Evolutionary conservation across 2,888 invertebrate genomes (phyloP).

Genomic region (Dusona sp.): DNA sequence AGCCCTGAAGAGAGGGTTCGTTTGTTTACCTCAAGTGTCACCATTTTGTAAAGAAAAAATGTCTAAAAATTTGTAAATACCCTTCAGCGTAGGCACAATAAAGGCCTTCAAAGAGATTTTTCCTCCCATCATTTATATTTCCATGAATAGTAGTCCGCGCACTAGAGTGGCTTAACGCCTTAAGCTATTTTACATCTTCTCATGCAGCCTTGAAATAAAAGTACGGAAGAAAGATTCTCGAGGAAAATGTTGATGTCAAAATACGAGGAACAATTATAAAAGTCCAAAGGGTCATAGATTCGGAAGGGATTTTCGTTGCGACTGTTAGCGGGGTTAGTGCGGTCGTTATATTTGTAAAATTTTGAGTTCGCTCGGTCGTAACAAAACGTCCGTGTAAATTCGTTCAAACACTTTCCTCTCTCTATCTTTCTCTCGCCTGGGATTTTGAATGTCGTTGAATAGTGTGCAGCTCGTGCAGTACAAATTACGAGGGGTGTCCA

Average conservation of each 20-base stretch:
- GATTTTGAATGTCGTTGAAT: conserved; percentile 41
- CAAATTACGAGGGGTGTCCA: neutral
- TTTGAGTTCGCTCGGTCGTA: conserved; percentile 69
- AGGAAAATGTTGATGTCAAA: neutral
- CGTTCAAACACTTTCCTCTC: conserved; percentile 56
- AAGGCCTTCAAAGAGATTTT: too few species aligned
- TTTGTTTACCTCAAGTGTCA: too few species aligned
- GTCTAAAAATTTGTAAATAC: too few species aligned
- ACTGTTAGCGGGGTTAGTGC: neutral
- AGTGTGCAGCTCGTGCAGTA: conserved; percentile 2
- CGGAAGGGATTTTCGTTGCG: neutral
- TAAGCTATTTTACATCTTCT: too few species aligned
- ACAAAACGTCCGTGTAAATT: conserved; percentile 73
- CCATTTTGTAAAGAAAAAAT: too few species aligned
- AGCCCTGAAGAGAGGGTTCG: too few species aligned
- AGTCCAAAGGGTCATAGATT: neutral
- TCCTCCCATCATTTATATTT: too few species aligned
- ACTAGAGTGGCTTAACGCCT: too few species aligned
- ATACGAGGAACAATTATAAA: neutral
- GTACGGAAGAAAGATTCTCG: neutral
- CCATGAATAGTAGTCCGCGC: too few species aligned
- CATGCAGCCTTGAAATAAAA: neutral
- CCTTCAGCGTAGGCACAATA: too few species aligned
- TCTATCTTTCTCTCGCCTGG: neutral
- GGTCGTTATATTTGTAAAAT: conserved; percentile 53